These are phyloP conservation scores for Trichomycterus rosablanca DNA, from an alignment of 2,113 vertebrate species.

Conservation along the genomic window DNA sequence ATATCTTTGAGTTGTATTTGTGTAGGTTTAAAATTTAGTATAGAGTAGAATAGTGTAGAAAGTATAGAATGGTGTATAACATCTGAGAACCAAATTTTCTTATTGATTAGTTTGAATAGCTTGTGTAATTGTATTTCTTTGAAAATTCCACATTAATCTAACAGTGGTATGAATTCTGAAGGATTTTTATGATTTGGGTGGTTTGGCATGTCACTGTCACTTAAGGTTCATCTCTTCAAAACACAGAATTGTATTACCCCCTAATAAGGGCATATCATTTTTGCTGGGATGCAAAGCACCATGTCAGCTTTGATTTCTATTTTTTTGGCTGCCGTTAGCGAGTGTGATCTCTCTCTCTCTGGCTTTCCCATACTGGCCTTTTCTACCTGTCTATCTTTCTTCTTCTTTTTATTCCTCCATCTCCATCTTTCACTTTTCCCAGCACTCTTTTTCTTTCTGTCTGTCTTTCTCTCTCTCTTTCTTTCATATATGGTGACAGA, in stretches of 20 bases:
- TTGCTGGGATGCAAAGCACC: conserved; percentile 24
- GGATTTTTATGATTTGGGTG: not conserved
- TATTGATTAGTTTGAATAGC: too few species aligned
- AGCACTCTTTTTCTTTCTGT: conserved; percentile 43
- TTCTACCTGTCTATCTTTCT: conserved; percentile 5
- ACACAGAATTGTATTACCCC: conserved; percentile 15
- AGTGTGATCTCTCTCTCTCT: conserved; percentile 16
- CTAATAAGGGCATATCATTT: conserved; percentile 28
- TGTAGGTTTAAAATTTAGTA: too few species aligned
- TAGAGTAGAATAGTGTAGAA: too few species aligned
- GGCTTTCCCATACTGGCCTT: conserved; percentile 14
- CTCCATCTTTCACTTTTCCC: conserved; percentile 38
- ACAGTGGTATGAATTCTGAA: too few species aligned
- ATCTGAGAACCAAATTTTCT: too few species aligned
- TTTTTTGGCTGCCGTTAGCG: conserved; percentile 30
- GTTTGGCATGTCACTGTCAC: conserved; percentile 16
- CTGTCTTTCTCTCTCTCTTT: conserved; percentile 1
- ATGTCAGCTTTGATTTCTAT: conserved; percentile 27
- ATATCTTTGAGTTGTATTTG: too few species aligned
- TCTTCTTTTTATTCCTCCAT: conserved; percentile 22
- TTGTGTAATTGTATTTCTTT: too few species aligned
- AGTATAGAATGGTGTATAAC: too few species aligned
- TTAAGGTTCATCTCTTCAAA: conserved; percentile 17
- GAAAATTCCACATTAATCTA: too few species aligned
- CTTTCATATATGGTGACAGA: conserved; percentile 65